These are phyloP conservation scores for Apis cerana DNA, from an alignment of 1,140 invertebrate genomes.

Conservation along the genomic window DNA sequence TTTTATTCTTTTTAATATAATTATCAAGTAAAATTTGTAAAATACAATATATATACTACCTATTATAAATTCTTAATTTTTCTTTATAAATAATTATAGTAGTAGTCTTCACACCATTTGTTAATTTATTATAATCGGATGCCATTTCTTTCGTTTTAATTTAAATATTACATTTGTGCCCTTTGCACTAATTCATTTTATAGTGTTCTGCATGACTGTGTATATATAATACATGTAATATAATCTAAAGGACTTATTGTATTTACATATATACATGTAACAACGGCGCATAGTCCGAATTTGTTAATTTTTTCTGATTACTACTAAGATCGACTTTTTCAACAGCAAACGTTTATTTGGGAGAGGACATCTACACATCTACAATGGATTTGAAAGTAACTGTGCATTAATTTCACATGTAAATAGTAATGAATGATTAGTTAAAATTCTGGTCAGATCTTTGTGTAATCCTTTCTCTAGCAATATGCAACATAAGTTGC, in stretches of 20 bases:
- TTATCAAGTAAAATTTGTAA: slow-evolving; percentile 81
- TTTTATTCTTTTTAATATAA: slow-evolving; percentile 64
- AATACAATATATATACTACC: slow-evolving; percentile 80
- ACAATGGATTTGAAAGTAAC: slow-evolving; percentile 43
- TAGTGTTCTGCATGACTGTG: slow-evolving; percentile 75
- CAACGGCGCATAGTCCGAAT: slow-evolving; percentile 68
- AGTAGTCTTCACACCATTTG: slow-evolving; percentile 80
- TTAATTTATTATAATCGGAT: slow-evolving; percentile 77
- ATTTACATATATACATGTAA: slow-evolving; percentile 81
- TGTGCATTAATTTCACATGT: slow-evolving; percentile 32
- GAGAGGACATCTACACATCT: slow-evolving; percentile 30
- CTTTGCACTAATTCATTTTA: slow-evolving; percentile 76
- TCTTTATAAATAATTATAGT: slow-evolving; percentile 80
- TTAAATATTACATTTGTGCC: slow-evolving; percentile 81
- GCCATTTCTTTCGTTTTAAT: slow-evolving; percentile 67
- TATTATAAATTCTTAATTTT: slow-evolving; percentile 79
- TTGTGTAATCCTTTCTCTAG: slow-evolving; percentile 36
- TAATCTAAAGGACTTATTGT: slow-evolving; percentile 78
- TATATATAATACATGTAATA: slow-evolving; percentile 74
- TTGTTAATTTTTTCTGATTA: slow-evolving; percentile 61
- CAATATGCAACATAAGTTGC: slow-evolving; percentile 9
- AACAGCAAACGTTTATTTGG: slow-evolving; percentile 41
- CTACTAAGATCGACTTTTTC: slow-evolving; percentile 53
- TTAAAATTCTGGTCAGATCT: slow-evolving; percentile 64
- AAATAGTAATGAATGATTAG: slow-evolving; percentile 44